Evolutionary conservation across 2,888 invertebrate species (phyloP).

Genomic region (Gasteruption jaculator): DNA sequence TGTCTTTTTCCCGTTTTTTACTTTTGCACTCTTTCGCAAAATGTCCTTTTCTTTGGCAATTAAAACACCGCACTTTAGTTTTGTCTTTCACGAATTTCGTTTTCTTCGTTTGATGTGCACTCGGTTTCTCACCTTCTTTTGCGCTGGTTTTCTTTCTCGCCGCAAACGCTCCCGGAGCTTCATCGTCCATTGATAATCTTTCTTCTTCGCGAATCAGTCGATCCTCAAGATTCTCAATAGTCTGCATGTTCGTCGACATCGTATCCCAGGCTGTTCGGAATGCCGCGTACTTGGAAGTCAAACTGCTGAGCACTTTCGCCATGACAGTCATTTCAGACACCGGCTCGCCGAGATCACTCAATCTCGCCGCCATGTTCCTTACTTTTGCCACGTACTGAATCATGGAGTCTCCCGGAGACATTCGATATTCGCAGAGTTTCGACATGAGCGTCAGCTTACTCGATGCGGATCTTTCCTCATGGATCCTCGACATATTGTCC

Average conservation of each 20-base stretch:
- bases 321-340: conserved; percentile 14
- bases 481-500: conserved; percentile 12
- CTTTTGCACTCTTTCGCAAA: conserved; percentile 14
- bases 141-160: conserved; percentile 12
- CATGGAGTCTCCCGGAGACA: conserved; percentile 15
- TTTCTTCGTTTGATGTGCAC: too few relatives aligned
- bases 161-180: conserved; percentile 14
- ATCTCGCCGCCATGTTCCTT: conserved; percentile 17
- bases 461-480: conserved; percentile 18
- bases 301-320: conserved; percentile 21
- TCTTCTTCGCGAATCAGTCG: conserved; percentile 16
- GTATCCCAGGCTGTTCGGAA: conserved; percentile 21
- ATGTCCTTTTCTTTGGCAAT: conserved; percentile 15
- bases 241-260: conserved; percentile 12
- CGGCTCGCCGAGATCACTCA: conserved; percentile 15
- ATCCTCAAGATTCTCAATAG: conserved; percentile 8
- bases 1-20: conserved; percentile 1
- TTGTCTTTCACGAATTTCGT: conserved; percentile 4
- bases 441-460: conserved; percentile 14
- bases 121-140: too few relatives aligned
- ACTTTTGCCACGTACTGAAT: conserved; percentile 14
- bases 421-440: conserved; percentile 15
- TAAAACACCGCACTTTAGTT: conserved; percentile 12
- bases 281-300: conserved; percentile 16
- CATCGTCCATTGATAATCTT: conserved; percentile 14